Evolutionary conservation across 2,888 invertebrate species (phyloP).

Genomic region (Acleris literana): DNA sequence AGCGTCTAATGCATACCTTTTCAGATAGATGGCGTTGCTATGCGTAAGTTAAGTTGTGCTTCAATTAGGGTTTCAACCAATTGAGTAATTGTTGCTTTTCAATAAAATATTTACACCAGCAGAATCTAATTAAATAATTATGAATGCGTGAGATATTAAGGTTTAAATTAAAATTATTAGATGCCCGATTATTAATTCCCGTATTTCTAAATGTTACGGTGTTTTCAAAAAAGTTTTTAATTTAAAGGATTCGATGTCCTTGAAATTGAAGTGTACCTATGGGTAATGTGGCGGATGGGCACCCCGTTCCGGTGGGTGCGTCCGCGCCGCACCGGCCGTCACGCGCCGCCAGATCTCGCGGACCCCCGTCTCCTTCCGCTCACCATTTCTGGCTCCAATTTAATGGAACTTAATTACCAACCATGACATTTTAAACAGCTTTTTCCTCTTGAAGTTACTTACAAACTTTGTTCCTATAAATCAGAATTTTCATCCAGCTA

Average conservation of each 20-base stretch:
- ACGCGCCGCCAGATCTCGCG: constrained; percentile 58
- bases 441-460: constrained; percentile 13
- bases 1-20: constrained; percentile 20
- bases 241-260: neutral
- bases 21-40: constrained; percentile 32
- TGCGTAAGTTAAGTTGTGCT: neutral
- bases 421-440: constrained; percentile 26
- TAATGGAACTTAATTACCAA: constrained; percentile 28
- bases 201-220: no score
- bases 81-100: neutral
- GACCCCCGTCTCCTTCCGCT: constrained; percentile 38
- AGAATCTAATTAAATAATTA: neutral
- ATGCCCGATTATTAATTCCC: no score
- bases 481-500: neutral
- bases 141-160: no score
- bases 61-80: neutral
- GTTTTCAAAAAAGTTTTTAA: no score
- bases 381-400: constrained; percentile 36
- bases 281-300: constrained; percentile 43
- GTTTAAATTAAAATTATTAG: no score
- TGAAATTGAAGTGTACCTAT: neutral
- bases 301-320: constrained; percentile 66
- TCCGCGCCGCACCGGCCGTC: constrained; percentile 52
- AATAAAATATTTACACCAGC: neutral
- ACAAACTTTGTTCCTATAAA: neutral